Evolutionary conservation across 2,888 invertebrate species (phyloP).

Genomic region (Auanema sp.): DNA sequence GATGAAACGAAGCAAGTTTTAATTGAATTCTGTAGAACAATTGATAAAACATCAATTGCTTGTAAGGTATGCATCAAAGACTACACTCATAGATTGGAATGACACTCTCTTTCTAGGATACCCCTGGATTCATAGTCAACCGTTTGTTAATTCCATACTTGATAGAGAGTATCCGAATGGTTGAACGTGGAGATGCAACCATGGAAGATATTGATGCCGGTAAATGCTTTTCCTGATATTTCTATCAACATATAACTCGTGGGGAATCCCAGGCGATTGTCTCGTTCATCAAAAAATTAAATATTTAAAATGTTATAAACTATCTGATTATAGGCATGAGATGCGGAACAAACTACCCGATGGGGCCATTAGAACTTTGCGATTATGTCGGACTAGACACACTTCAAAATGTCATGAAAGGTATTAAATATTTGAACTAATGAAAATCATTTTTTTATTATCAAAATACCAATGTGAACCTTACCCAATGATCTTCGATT

Average conservation of each 20-base stretch:
- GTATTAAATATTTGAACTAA: conserved; percentile 57
- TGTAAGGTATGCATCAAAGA: conserved; percentile 71
- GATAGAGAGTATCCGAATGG: conserved; percentile 71
- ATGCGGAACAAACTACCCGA: conserved; percentile 72
- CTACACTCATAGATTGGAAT: conserved; percentile 9
- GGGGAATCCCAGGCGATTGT: neutral
- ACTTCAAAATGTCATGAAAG: conserved; percentile 76
- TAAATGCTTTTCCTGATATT: conserved; percentile 4
- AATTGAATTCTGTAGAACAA: conserved; percentile 78
- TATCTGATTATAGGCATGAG: conserved; percentile 26
- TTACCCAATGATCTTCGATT: too few species aligned
- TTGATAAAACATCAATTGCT: conserved; percentile 82
- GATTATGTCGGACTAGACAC: conserved; percentile 85
- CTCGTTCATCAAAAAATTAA: too few species aligned
- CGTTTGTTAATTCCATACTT: conserved; percentile 81
- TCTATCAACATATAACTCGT: neutral
- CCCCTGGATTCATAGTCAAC: conserved; percentile 89
- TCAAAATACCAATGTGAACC: conserved; percentile 1
- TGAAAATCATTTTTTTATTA: neutral
- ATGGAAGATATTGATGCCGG: conserved; percentile 80
- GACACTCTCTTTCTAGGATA: conserved; percentile 71
- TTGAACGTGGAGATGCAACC: conserved; percentile 72
- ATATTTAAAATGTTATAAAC: neutral
- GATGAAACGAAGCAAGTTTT: conserved; percentile 76
- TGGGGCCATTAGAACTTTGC: conserved; percentile 83